phyloP scores from a whole-genome alignment of 1,140 invertebrate species.

The Papilio polyxenes region DNA sequence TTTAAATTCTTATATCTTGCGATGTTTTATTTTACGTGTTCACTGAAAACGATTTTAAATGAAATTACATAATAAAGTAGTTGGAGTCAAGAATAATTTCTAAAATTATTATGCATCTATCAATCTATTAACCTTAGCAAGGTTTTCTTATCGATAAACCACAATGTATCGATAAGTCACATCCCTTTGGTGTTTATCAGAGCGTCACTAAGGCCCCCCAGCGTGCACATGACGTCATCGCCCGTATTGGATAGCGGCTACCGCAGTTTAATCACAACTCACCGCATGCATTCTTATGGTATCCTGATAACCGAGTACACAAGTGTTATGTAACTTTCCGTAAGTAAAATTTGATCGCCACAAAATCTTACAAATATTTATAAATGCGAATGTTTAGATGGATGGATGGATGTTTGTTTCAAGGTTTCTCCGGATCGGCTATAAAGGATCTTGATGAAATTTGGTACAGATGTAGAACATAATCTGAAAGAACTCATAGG shows the following conservation, averaged over 20 bases:
- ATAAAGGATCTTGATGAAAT: too few species aligned
- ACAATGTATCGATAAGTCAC: neutral
- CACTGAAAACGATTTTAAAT: too few species aligned
- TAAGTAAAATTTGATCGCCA: neutral
- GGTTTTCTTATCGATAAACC: neutral
- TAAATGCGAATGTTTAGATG: too few species aligned
- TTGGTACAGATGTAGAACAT: too few species aligned
- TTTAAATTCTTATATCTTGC: neutral
- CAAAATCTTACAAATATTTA: neutral
- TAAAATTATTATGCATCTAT: too few species aligned
- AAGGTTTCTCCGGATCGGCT: too few species aligned
- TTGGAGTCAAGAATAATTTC: neutral
- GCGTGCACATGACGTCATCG: neutral
- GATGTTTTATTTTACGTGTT: neutral
- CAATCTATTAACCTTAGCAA: neutral
- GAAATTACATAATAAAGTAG: neutral
- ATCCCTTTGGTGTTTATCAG: conserved; percentile 7
- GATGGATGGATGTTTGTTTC: too few species aligned
- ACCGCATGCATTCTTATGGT: conserved; percentile 25
- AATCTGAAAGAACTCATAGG: too few species aligned
- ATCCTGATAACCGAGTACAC: conserved; percentile 18
- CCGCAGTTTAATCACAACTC: conserved; percentile 32
- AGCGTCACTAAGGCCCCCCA: conserved; percentile 13
- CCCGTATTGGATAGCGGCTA: conserved; percentile 16
- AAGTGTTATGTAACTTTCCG: neutral